Evolutionary conservation across 2,113 vertebrate genomes (phyloP).

Genomic region (Labrus mixtus): DNA sequence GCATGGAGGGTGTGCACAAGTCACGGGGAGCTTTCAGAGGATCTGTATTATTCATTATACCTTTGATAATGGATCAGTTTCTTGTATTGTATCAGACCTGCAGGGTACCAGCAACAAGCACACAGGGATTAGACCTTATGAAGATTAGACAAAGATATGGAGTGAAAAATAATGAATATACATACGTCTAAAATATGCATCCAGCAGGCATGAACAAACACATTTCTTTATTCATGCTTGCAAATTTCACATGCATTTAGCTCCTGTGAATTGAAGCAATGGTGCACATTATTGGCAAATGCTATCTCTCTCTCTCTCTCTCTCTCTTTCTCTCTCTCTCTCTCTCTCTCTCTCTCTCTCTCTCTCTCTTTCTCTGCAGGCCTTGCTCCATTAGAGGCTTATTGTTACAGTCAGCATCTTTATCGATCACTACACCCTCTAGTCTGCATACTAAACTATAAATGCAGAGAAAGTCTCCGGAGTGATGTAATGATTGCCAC

Average conservation of each 20-base stretch:
- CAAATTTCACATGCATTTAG: neutral
- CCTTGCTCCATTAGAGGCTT: slow-evolving; percentile 18
- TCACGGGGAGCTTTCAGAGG: slow-evolving; percentile 47
- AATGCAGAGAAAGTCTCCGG: neutral
- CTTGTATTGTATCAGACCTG: slow-evolving; percentile 18
- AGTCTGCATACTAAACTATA: neutral
- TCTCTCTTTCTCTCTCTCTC: neutral
- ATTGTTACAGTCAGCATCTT: slow-evolving; percentile 30
- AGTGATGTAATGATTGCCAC: slow-evolving; percentile 3
- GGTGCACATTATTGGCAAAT: neutral
- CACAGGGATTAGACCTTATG: slow-evolving; percentile 12
- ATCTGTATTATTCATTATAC: slow-evolving; percentile 70
- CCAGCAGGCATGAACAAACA: too few relatives aligned
- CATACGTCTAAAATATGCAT: too few relatives aligned
- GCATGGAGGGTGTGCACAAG: neutral
- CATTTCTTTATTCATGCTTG: neutral
- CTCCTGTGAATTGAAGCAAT: neutral
- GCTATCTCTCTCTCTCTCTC: neutral
- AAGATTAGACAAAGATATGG: neutral
- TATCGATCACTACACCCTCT: slow-evolving; percentile 15
- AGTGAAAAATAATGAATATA: neutral
- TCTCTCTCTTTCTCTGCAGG: neutral
- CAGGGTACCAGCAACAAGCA: neutral
- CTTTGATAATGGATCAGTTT: slow-evolving; percentile 53
- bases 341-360: neutral